Evolutionary conservation across 2,113 vertebrate genomes (phyloP), one percentile per base, ranked within the genome.

Genomic region (Amphilophus citrinellus): DNA sequence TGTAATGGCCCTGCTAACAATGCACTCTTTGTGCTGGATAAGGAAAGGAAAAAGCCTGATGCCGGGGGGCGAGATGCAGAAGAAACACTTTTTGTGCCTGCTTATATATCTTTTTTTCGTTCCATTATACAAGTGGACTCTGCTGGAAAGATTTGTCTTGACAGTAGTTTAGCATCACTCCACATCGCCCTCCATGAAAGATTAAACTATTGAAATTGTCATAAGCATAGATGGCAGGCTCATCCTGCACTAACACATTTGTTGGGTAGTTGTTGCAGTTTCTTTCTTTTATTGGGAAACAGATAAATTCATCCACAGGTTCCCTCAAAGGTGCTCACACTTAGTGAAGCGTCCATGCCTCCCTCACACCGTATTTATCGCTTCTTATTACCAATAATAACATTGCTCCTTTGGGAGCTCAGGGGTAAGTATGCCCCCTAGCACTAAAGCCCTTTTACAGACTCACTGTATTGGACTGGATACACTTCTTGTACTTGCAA

Each of bases 1-100:
- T 88, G 95, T 98, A 98, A 99, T 98, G 97, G 97, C 96, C 93
- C 95, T 95, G 95, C 91, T 97, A 97, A 98, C 97, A 98, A 98
- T 97, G 97, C 94, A 94, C 95, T 97, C 97, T 99, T 99, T 99
- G 98, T 99, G 97, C 95, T 93, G 93, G 96, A 97, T 96, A 97
- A 97, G 97, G 96, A 96, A 96, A 96, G 96, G 96, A 97, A 94
- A 97, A 97, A 96, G 96, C 96, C 93, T 87, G 93, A 95, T 94
- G 96, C 95, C 96, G 94, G 92, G 93, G 94, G 96, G 94, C 95
- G 93, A 90, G 95, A 95, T 86, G 94, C 87, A 92, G 90, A 89
- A 91, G 93, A 96, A 96, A 94, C 95, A 95, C 92, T 97, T 97
- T 97, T 96, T 96, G 96, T 95, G 92, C 93, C 95, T 96, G 86